These are phyloP conservation scores for Microcebus lehilahytsara DNA, from an alignment of 2,113 vertebrate species.

Conservation along the genomic window DNA sequence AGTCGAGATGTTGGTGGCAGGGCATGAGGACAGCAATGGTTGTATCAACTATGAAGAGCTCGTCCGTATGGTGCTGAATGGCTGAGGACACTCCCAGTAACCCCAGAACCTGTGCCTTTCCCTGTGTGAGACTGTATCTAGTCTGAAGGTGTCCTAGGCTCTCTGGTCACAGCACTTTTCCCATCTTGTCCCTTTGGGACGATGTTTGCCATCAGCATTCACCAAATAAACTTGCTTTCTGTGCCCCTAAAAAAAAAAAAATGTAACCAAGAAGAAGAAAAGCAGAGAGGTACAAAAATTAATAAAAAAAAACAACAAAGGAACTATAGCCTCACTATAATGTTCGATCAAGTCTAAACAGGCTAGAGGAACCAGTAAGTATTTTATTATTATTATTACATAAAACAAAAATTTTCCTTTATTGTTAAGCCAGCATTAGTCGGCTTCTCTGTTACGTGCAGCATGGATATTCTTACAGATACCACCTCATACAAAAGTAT, in stretches of 20 bases:
- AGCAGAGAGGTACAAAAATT: background rate
- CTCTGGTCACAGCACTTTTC: slow-evolving; percentile 10
- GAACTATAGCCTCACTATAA: background rate
- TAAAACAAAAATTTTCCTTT: background rate
- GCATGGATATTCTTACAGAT: background rate
- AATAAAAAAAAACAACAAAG: too few species aligned
- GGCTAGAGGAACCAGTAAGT: background rate
- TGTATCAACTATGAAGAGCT: slow-evolving; percentile 97
- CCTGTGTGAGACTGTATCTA: slow-evolving; percentile 21
- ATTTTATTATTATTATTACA: background rate
- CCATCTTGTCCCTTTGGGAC: slow-evolving; percentile 16
- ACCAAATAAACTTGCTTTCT: slow-evolving; percentile 76
- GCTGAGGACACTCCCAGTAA: slow-evolving; percentile 81
- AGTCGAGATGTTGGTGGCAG: slow-evolving; percentile 92
- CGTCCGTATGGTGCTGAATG: slow-evolving; percentile 94
- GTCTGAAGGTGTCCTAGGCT: background rate
- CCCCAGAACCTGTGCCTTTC: background rate
- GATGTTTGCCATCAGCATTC: slow-evolving; percentile 54
- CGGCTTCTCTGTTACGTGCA: background rate
- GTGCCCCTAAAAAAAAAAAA: background rate
- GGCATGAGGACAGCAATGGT: slow-evolving; percentile 96
- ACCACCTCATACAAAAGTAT: background rate
- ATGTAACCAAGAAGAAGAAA: background rate
- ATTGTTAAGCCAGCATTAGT: background rate
- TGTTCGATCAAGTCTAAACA: background rate